phyloP scores from a whole-genome alignment of 2,888 invertebrate genomes.

The Eristalis intricaria region DNA sequence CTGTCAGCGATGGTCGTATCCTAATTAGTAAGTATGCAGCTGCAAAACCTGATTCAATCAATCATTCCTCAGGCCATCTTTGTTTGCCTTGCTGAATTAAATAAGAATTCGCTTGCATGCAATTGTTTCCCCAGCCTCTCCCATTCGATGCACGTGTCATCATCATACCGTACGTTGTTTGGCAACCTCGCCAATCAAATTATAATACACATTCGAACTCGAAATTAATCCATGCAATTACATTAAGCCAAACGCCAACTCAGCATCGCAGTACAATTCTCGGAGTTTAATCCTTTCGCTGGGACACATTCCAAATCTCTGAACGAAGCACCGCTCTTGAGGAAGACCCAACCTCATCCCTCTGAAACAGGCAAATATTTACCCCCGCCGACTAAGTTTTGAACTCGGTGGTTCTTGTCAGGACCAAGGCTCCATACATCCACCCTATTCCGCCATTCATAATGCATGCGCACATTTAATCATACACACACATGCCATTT shows the following conservation, averaged over 20 bases:
- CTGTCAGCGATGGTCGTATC: no score
- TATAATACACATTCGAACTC: slow-evolving; percentile 32
- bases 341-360: slow-evolving; percentile 17
- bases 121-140: no score
- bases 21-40: no score
- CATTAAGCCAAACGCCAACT: slow-evolving; percentile 16
- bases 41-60: no score
- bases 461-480: slow-evolving; percentile 69
- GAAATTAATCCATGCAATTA: slow-evolving; percentile 43
- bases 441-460: slow-evolving; percentile 33
- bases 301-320: slow-evolving; percentile 15
- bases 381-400: slow-evolving; percentile 41
- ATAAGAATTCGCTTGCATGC: no score
- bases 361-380: slow-evolving; percentile 42
- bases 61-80: no score
- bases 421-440: slow-evolving; percentile 3
- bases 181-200: slow-evolving; percentile 15
- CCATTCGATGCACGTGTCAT: no score
- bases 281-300: slow-evolving; percentile 41
- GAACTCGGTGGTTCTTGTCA: slow-evolving; percentile 28
- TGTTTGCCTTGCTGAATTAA: no score
- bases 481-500: slow-evolving; percentile 62
- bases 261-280: not conserved
- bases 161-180: not conserved
- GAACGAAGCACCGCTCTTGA: not conserved